phyloP scores from a whole-genome alignment of 23 tunicate species.

The Diplosoma virens region DNA sequence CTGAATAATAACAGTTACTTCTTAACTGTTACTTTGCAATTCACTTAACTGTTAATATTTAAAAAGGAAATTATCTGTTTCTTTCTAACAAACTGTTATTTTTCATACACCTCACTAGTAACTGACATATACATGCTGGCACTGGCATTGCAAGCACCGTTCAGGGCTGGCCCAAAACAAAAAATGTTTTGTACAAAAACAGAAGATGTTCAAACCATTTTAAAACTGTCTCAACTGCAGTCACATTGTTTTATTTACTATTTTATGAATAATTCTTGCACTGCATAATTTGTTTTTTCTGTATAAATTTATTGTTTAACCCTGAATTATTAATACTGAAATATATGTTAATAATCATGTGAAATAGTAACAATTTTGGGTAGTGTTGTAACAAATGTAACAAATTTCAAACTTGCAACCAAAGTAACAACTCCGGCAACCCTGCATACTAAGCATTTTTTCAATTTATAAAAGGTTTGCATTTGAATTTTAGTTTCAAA shows the following conservation, averaged over 20 bases:
- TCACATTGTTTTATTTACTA: not conserved
- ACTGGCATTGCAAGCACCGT: not conserved
- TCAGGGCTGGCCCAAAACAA: not conserved
- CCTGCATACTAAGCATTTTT: no score
- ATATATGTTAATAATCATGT: not conserved
- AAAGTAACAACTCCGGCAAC: not conserved
- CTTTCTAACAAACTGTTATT: no score
- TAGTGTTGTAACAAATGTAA: not conserved
- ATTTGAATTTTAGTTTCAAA: no score
- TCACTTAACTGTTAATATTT: no score
- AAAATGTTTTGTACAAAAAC: not conserved
- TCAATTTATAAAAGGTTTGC: no score
- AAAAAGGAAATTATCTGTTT: no score
- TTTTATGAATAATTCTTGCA: not conserved
- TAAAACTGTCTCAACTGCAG: not conserved
- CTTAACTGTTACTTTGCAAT: no score
- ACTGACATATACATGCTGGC: not conserved
- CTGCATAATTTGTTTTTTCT: not conserved
- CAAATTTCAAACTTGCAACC: no score
- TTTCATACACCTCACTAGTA: no score
- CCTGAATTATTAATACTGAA: no score
- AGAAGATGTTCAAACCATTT: not conserved
- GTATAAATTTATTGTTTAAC: no score
- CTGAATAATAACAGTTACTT: no score
- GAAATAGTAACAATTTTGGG: not conserved